A percentile compares a stretch with the other conserved stretches of the same genome.
Evolutionary conservation across 2,797 vertebrate species (phyloP).

Genomic region (Poecilia picta): DNA sequence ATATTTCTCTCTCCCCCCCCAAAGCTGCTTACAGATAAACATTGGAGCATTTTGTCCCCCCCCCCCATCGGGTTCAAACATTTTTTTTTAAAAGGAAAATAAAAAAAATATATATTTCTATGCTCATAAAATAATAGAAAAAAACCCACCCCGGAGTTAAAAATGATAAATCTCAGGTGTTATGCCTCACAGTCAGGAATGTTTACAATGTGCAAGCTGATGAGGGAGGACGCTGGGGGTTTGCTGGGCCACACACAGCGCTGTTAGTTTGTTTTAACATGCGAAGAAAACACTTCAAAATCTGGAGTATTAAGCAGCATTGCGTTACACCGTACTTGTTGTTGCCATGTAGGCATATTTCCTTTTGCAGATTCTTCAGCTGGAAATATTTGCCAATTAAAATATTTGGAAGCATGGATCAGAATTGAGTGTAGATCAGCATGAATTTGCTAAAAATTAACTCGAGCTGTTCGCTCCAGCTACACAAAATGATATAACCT

Average conservation of each 20-base stretch:
- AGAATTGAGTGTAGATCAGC: neutral
- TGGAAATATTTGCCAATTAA: slow-evolving; percentile 5
- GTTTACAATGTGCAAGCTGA: slow-evolving; percentile 14
- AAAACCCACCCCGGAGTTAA: slow-evolving; percentile 10
- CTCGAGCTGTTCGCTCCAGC: neutral
- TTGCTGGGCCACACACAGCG: neutral
- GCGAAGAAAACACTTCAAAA: slow-evolving; percentile 19
- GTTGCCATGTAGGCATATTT: slow-evolving; percentile 11
- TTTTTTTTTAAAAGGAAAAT: slow-evolving; percentile 13
- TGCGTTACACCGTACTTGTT: slow-evolving; percentile 1
- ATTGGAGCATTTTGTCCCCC: slow-evolving; percentile 41
- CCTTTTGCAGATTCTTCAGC: slow-evolving; percentile 8
- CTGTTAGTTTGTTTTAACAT: slow-evolving; percentile 11
- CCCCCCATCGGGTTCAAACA: slow-evolving; percentile 21
- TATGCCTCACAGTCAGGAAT: slow-evolving; percentile 20
- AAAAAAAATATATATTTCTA: slow-evolving; percentile 26
- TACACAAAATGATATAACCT: neutral
- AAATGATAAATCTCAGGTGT: slow-evolving; percentile 11
- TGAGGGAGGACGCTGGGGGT: slow-evolving; percentile 8
- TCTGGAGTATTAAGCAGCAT: slow-evolving; percentile 13
- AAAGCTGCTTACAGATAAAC: slow-evolving; percentile 52
- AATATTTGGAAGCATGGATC: neutral
- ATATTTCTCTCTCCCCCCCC: slow-evolving; percentile 25
- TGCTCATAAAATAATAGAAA: slow-evolving; percentile 25
- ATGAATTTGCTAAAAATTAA: slow-evolving; percentile 14